phyloP scores from a whole-genome alignment of 2,797 vertebrate species.

The Enteromius fasciolatus region DNA sequence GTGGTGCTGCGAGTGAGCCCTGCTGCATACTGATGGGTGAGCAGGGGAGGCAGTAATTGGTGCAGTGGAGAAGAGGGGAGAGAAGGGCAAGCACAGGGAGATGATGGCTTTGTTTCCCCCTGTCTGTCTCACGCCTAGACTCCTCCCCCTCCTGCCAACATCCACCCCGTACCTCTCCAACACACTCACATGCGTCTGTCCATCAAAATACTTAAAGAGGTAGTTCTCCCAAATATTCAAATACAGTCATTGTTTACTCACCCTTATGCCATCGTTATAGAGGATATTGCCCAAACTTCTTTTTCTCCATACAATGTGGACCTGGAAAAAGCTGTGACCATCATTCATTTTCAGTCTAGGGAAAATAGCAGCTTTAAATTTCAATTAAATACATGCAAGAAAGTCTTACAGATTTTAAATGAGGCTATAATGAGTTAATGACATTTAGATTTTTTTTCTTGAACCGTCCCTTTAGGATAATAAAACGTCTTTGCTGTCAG shows the following conservation, averaged over 20 bases:
- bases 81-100: constrained; percentile 80
- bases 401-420: neutral
- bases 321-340: neutral
- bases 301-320: neutral
- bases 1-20: constrained; percentile 80
- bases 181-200: constrained; percentile 44
- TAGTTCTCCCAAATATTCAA: constrained; percentile 2
- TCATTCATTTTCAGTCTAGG: neutral
- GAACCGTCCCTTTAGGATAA: neutral
- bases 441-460: neutral
- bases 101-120: constrained; percentile 83
- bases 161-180: constrained; percentile 52
- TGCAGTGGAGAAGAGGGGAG: constrained; percentile 81
- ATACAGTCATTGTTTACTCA: constrained; percentile 2
- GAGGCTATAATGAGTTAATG: neutral
- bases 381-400: neutral
- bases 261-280: neutral
- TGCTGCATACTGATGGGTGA: constrained; percentile 89
- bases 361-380: neutral
- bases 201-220: constrained; percentile 75
- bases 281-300: neutral
- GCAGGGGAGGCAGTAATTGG: constrained; percentile 84
- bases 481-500: constrained; percentile 14
- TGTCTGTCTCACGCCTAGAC: constrained; percentile 77
- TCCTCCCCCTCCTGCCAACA: constrained; percentile 67